These are phyloP conservation scores for Hirtodrosophila cameraria DNA, from an alignment of 2,888 invertebrate genomes.

Conservation along the genomic window DNA sequence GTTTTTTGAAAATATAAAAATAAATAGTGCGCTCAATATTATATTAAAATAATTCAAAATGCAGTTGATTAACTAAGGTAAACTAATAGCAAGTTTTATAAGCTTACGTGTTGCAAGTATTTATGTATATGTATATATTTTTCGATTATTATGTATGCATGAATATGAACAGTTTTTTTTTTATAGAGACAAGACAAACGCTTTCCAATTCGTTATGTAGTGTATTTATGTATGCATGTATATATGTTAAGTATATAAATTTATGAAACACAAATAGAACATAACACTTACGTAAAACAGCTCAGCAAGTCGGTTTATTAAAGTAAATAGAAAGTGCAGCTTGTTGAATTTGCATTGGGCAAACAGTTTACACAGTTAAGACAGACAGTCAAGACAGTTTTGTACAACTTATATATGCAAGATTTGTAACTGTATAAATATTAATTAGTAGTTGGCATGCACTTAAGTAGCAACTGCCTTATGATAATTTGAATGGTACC, in stretches of 20 bases:
- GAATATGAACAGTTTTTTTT: constrained; percentile 22
- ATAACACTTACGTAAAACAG: constrained; percentile 66
- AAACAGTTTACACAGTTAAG: constrained; percentile 19
- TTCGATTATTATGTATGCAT: constrained; percentile 22
- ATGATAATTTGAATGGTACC: constrained; percentile 21
- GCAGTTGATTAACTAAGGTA: neutral
- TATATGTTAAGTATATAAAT: constrained; percentile 13
- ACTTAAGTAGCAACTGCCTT: constrained; percentile 28
- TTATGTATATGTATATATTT: constrained; percentile 11
- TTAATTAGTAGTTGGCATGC: constrained; percentile 53
- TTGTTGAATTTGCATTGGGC: constrained; percentile 54
- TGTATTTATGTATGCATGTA: constrained; percentile 13
- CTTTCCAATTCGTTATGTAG: constrained; percentile 7
- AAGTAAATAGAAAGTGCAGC: constrained; percentile 43
- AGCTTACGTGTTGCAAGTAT: constrained; percentile 40
- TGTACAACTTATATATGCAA: constrained; percentile 23
- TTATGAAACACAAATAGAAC: constrained; percentile 15
- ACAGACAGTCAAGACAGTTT: constrained; percentile 19
- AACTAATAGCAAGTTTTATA: constrained; percentile 4
- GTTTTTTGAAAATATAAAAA: too few species aligned
- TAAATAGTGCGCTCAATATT: too few species aligned
- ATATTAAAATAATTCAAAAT: neutral
- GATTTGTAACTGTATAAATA: constrained; percentile 24
- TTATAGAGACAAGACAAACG: constrained; percentile 20
- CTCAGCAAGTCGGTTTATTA: constrained; percentile 44